Evolutionary conservation across 2,797 vertebrate species (phyloP), one percentile per base, ranked within the genome.

Genomic region (Clarias pachynema): DNA sequence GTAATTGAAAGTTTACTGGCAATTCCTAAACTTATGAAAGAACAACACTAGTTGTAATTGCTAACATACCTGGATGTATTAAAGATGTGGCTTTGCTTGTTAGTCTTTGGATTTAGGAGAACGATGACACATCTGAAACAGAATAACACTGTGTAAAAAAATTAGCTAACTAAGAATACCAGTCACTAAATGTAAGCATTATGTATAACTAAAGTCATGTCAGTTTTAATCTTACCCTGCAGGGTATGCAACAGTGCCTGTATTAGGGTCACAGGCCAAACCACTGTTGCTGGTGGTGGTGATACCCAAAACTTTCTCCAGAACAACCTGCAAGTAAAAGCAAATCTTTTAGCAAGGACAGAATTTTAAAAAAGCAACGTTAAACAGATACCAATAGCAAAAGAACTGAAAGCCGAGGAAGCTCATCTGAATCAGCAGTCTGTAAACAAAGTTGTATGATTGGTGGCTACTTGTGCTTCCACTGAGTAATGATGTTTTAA

Each of bases 251-350:
- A 97, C 92, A 1, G 95, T 93, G 1, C 96, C 97, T 0, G 95
- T 93, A 86, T 92, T 92, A 2, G 96, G 95, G 91, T 97, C 96
- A 86, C 95, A 97, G 78, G 96, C 93, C 87, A 98, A 85, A 69
- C 94, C 91, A 37, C 95, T 97, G 92, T 95, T 95, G 87, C 90
- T 95, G 60, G 93, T 92, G 0, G 95, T 91, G 5, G 95, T 96
- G 90, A 98, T 94, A 1, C 97, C 97, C 63, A 98, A 87, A 20
- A 98, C 96, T 62, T 95, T 96, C 91, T 97, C 96, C 56, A 97
- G 91, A 66, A 86, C 92, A 68, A 97, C 96, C 97, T 98, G 89
- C 69, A 89, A 88, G 31, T 49, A 79, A n/a, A 84, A 82, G n/a
- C 53, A 56, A 60, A 66, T 2, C 2, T 14, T 56, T 66, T 10